A percentile compares a stretch with the other conserved stretches of the same genome.
These are phyloP conservation scores for Potamarius usumacintae DNA, from an alignment of 2,113 vertebrate genomes.

Conservation along the genomic window DNA sequence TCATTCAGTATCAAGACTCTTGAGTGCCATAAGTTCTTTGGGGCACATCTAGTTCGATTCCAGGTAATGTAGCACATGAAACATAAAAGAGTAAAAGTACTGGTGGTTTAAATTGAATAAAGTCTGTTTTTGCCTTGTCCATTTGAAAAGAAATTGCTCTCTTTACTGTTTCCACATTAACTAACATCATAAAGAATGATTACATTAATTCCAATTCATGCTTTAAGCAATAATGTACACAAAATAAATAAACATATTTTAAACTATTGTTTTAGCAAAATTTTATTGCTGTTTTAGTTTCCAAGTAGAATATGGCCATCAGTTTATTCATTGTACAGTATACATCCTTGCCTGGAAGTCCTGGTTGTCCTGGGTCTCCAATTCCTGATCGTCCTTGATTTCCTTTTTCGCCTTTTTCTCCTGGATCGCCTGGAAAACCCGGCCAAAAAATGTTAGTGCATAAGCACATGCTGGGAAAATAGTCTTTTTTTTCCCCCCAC, in stretches of 20 bases:
- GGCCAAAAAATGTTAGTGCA: neutral
- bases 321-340: neutral
- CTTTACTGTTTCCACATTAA: neutral
- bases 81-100: neutral
- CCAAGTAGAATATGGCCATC: neutral
- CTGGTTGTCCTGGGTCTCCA: slow-evolving; percentile 85
- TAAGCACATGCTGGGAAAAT: neutral
- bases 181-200: neutral
- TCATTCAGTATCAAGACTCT: neutral
- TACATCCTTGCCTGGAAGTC: slow-evolving; percentile 80
- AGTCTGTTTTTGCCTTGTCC: neutral
- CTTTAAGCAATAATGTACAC: neutral
- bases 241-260: neutral
- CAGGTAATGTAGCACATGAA: neutral
- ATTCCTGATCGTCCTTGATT: slow-evolving; percentile 77
- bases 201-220: neutral
- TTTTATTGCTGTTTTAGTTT: neutral
- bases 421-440: slow-evolving; percentile 80
- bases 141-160: neutral
- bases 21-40: neutral
- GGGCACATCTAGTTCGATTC: neutral
- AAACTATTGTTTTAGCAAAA: neutral
- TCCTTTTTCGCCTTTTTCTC: slow-evolving; percentile 84
- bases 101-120: neutral
- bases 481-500: neutral